Base-by-base conservation (phyloP, 2,797 vertebrate genomes). In the Florisuga fusca region DNA sequence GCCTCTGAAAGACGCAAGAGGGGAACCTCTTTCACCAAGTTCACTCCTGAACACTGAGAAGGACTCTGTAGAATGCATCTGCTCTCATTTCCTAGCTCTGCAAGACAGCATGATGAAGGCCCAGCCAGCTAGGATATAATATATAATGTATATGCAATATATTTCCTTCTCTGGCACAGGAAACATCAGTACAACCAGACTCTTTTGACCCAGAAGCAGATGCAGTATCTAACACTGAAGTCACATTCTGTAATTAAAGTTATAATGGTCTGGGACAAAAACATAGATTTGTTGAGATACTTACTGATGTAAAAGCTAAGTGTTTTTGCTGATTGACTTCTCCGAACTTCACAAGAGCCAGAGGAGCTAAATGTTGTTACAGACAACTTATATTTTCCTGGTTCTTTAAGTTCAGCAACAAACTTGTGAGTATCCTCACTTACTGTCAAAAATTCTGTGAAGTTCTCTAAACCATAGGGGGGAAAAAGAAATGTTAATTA, bases 271-370 rank as follows among this genome's bases (percentile, higher is more conserved):
- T 63, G n/a, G 57, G 19, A 80, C 41, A 72, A 84, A 89, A 71
- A 78, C 41, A 7, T 5, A 34, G 58, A 16, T 92, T 64, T 75
- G 48, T 55, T 78, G 61, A 73, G 77, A 80, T 97, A 98, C 99
- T 98, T 97, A 99, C 99, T 98, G 94, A 99, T 98, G 91, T 99
- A 99, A 98, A 99, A 99, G 92, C 97, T 98, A 95, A 99, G 98
- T 10, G 98, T 98, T 45, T 98, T 98, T 95, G 98, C 95, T 21
- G 97, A 94, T 38, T 97, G 90, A 92, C 99, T 99, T 97, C 98
- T 99, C 54, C 99, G 97, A 80, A 98, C 94, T 84, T 98, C 98
- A 15, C 99, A 99, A 74, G 98, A 98, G 63, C 99, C 99, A 1
- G 98, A 97, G 3, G 98, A 98, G 92, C 99, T 99, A 62, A 99